Evolutionary conservation across 2,113 vertebrate species (phyloP).

Genomic region (Pseudopipra pipra): DNA sequence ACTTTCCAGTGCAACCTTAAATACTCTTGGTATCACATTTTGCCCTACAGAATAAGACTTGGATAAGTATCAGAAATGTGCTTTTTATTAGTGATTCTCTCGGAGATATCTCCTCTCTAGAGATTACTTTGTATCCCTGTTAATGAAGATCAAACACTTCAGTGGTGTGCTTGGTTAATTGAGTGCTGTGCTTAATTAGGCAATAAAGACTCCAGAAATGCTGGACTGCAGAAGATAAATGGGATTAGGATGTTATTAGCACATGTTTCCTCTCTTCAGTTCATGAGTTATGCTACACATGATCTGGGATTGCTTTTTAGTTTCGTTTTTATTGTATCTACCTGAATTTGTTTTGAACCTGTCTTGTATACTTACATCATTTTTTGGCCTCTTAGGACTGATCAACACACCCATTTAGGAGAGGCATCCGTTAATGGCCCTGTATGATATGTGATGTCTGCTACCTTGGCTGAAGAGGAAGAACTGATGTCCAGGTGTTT

Average conservation of each 20-base stretch:
- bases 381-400: constrained; percentile 74
- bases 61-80: background rate
- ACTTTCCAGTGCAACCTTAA: background rate
- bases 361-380: background rate
- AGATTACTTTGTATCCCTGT: background rate
- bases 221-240: background rate
- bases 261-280: background rate
- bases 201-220: background rate
- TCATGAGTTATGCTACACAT: rapidly evolving
- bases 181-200: background rate
- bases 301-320: background rate
- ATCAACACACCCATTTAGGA: constrained; percentile 76
- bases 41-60: background rate
- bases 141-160: background rate
- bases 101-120: background rate
- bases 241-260: background rate
- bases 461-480: constrained; percentile 73
- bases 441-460: constrained; percentile 79
- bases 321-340: background rate
- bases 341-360: background rate
- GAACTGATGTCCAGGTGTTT: constrained; percentile 72
- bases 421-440: constrained; percentile 89
- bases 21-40: background rate
- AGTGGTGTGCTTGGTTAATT: background rate
- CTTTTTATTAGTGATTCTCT: background rate